Evolutionary conservation across 2,888 invertebrate species (phyloP), one percentile per base, ranked within the genome.

Genomic region (Netelia inedita): DNA sequence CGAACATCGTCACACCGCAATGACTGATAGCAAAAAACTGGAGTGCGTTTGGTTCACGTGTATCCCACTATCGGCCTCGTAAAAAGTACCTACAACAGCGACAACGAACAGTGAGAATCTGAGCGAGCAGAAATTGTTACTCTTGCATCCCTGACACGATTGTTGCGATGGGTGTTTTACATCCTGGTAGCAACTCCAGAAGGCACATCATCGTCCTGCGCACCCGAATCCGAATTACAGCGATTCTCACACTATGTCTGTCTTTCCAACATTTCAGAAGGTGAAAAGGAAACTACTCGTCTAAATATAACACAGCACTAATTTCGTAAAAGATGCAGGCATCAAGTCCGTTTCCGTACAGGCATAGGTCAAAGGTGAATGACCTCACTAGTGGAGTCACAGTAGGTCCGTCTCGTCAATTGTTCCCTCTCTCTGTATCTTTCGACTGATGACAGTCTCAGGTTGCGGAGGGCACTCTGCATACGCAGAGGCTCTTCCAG

Each of bases 351-450:
- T n/a, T 16, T 61, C 21, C 61, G 19, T 28, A 55, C 57, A n/a
- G 53, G 50, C 41, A 46, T 69, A 53, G 76, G 66, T 80, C 71
- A 76, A 72, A 80, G 76, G 80, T 80, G 35, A 28, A 84, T 43
- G 83, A 55, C 61, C 68, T 53, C 23, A n/a, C 46, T n/a, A 80
- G 78, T 78, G 63, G 78, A 59, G 61, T 79, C 78, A 16, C 55
- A 23, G 63, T 65, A 55, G 10, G 55, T 75, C 41, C n/a, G 59
- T 55, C 66, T 21, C 50, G 81, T 65, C 73, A 50, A 79, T 81
- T 78, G 55, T 76, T 69, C 63, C 28, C 14, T 35, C 35, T 35
- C 0, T 35, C 6, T 35, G 0, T 8, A 6, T 35, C 6, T 35
- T 6, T 35, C 35, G 35, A 35, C 35, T 35, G 35, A 35, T 35